Evolutionary conservation across 2,888 invertebrate genomes (phyloP).

Genomic region (Eupithecia exiguata): DNA sequence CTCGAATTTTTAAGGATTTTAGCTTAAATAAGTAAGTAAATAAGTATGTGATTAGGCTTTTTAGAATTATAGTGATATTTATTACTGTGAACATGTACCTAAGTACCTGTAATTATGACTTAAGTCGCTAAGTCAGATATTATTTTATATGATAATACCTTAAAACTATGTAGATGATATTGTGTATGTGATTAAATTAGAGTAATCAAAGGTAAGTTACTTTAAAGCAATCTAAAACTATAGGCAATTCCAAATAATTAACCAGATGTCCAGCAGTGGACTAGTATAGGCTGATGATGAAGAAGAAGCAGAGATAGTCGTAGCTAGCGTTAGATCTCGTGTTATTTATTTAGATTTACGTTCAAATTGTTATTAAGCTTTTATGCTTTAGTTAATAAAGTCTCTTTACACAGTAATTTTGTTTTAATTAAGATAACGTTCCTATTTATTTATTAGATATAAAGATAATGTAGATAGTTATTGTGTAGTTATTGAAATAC

Average conservation of each 20-base stretch:
- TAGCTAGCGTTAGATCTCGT: constrained; percentile 43
- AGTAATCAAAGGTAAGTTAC: background rate
- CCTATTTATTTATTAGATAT: too few relatives aligned
- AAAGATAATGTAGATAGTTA: background rate
- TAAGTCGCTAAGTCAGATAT: background rate
- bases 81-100: background rate
- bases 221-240: background rate
- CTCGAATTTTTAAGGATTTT: background rate
- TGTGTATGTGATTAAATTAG: constrained; percentile 1
- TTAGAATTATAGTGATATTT: constrained; percentile 15
- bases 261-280: background rate
- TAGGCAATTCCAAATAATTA: background rate
- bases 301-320: constrained; percentile 34
- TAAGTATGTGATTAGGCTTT: background rate
- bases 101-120: background rate
- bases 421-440: background rate
- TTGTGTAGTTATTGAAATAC: too few relatives aligned
- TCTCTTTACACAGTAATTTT: background rate
- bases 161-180: background rate
- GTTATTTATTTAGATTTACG: constrained; percentile 16
- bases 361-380: background rate
- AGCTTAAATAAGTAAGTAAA: background rate
- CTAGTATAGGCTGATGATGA: background rate
- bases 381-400: background rate
- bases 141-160: background rate